phyloP scores from a whole-genome alignment of 2,888 invertebrate genomes.

The Acanthoscelides obtectus region DNA sequence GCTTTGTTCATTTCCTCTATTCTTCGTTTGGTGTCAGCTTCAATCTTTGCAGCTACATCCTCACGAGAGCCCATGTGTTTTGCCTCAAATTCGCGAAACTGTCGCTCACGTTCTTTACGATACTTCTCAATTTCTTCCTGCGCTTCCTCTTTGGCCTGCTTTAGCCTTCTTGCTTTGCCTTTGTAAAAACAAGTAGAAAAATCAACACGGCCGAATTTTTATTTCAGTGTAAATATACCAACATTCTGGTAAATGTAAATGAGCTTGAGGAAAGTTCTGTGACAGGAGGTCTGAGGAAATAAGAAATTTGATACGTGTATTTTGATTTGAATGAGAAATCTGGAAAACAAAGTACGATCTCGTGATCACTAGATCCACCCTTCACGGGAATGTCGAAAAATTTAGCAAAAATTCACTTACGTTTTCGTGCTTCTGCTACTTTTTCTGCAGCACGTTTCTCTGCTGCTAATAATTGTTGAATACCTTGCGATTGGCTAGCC shows the following conservation, averaged over 20 bases:
- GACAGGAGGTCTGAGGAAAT: too few relatives aligned
- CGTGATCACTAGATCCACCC: slow-evolving; percentile 10
- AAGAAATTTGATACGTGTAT: too few relatives aligned
- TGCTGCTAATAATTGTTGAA: slow-evolving; percentile 95
- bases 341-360: slow-evolving; percentile 5
- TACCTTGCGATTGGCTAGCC: slow-evolving; percentile 99
- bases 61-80: slow-evolving; percentile 96
- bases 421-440: slow-evolving; percentile 96
- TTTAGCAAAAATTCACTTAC: slow-evolving; percentile 55
- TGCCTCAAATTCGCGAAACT: slow-evolving; percentile 90
- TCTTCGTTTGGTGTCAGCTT: slow-evolving; percentile 77
- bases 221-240: too few relatives aligned
- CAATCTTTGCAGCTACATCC: slow-evolving; percentile 89
- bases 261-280: too few relatives aligned
- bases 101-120: slow-evolving; percentile 86
- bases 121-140: slow-evolving; percentile 98
- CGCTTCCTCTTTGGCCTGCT: slow-evolving; percentile 99
- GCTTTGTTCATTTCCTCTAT: slow-evolving; percentile 84
- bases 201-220: too few relatives aligned
- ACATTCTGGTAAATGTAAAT: too few relatives aligned
- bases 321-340: neutral
- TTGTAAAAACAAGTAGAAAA: slow-evolving; percentile 38
- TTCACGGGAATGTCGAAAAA: neutral
- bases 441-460: slow-evolving; percentile 98
- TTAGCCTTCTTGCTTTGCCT: slow-evolving; percentile 96